These are phyloP conservation scores for Falco peregrinus DNA, from an alignment of 2,797 vertebrate genomes.

Conservation along the genomic window DNA sequence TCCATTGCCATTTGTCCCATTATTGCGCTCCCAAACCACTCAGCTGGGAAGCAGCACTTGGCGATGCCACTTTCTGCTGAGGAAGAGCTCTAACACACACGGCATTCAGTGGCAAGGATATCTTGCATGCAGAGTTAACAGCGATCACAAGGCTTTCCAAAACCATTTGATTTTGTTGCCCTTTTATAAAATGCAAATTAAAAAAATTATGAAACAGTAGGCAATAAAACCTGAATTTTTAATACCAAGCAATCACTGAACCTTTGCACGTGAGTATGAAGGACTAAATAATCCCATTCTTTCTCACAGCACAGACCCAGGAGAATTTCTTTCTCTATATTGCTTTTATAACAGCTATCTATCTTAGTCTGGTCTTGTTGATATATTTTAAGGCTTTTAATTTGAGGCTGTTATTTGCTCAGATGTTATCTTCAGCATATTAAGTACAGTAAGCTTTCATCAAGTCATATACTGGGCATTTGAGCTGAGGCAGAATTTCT, in stretches of 20 bases:
- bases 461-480: background rate
- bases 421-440: slow-evolving; percentile 59
- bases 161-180: slow-evolving; percentile 37
- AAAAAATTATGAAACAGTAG: slow-evolving; percentile 61
- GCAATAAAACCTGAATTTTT: slow-evolving; percentile 42
- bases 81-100: background rate
- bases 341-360: slow-evolving; percentile 71
- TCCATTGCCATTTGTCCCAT: background rate
- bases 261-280: slow-evolving; percentile 9
- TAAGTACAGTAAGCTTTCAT: slow-evolving; percentile 27
- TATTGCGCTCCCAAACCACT: rapidly evolving
- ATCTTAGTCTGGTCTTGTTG: slow-evolving; percentile 69
- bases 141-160: background rate
- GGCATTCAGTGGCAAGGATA: background rate
- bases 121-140: background rate
- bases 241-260: slow-evolving; percentile 29
- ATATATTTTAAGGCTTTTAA: slow-evolving; percentile 68
- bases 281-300: slow-evolving; percentile 35
- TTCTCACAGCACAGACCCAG: slow-evolving; percentile 20
- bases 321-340: slow-evolving; percentile 57
- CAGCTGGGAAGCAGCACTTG: rapidly evolving
- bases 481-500: slow-evolving; percentile 33
- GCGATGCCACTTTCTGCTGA: rapidly evolving
- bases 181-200: slow-evolving; percentile 51
- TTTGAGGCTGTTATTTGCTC: slow-evolving; percentile 53